Percentiles rank a stretch among this genome's conserved stretches.
phyloP scores from a whole-genome alignment of 2,113 vertebrate species.

The Mystacornis crossleyi region DNA sequence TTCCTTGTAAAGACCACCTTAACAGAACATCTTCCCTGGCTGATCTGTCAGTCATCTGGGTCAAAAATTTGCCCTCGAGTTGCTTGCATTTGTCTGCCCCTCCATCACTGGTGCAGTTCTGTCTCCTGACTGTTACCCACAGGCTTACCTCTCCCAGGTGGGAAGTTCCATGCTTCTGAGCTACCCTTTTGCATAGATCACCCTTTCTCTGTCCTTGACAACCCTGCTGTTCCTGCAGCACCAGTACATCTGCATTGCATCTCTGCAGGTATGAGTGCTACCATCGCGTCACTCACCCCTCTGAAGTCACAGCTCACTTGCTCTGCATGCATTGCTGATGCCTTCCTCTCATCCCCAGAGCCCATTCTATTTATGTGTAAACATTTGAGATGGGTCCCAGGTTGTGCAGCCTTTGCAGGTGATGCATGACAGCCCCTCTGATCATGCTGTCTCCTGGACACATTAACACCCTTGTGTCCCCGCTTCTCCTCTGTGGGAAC shows the following conservation, averaged over 20 bases:
- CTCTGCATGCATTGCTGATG: accelerated
- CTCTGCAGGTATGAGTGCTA: background rate
- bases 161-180: background rate
- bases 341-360: background rate
- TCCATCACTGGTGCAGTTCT: background rate
- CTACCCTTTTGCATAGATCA: background rate
- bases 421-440: accelerated
- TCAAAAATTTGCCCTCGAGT: accelerated
- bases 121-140: background rate
- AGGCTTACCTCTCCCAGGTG: background rate
- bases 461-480: background rate
- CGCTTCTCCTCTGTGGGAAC: background rate
- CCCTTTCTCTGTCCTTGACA: background rate
- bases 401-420: background rate
- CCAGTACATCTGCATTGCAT: too few species aligned
- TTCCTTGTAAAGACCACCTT: background rate
- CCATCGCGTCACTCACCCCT: accelerated
- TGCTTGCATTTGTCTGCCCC: background rate
- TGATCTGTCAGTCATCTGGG: background rate
- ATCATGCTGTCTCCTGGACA: background rate
- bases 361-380: accelerated
- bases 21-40: accelerated
- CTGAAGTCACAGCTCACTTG: background rate
- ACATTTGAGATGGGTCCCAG: background rate
- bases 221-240: background rate